phyloP scores from a whole-genome alignment of 2,113 vertebrate genomes.

The Poeciliopsis turrubarensis region DNA sequence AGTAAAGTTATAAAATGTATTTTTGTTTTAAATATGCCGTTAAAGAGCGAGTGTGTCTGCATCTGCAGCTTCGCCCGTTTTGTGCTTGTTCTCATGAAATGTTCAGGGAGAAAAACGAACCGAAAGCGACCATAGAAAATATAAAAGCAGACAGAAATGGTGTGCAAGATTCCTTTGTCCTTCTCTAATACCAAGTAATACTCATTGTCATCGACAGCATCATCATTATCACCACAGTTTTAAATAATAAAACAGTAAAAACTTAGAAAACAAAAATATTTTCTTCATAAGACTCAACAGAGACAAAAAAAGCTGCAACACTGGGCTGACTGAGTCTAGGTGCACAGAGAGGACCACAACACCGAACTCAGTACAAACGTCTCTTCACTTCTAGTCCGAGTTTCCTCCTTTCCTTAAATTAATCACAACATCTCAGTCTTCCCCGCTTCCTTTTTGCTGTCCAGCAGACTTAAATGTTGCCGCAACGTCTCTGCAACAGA shows the following conservation, averaged over 20 bases:
- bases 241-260: conserved; percentile 86
- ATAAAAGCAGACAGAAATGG: conserved; percentile 88
- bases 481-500: conserved; percentile 82
- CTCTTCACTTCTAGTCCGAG: conserved; percentile 21
- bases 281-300: conserved; percentile 84
- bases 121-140: conserved; percentile 83
- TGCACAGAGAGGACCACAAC: conserved; percentile 87
- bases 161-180: conserved; percentile 86
- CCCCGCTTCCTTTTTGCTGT: conserved; percentile 54
- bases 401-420: conserved; percentile 51
- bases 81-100: conserved; percentile 74
- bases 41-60: conserved; percentile 81
- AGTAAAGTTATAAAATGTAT: conserved; percentile 54
- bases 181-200: conserved; percentile 79
- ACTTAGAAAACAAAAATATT: conserved; percentile 88
- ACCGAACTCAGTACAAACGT: conserved; percentile 72
- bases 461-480: conserved; percentile 79
- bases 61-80: conserved; percentile 80
- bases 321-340: conserved; percentile 88
- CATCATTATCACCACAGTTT: conserved; percentile 70
- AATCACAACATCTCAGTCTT: conserved; percentile 23
- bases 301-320: conserved; percentile 89
- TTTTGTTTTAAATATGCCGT: conserved; percentile 62
- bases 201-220: conserved; percentile 82
- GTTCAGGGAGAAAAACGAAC: conserved; percentile 65